A percentile compares a stretch with the other conserved stretches of the same genome.
phyloP scores from a whole-genome alignment of 2,888 invertebrate species.

The Pyrrhosoma nymphula region DNA sequence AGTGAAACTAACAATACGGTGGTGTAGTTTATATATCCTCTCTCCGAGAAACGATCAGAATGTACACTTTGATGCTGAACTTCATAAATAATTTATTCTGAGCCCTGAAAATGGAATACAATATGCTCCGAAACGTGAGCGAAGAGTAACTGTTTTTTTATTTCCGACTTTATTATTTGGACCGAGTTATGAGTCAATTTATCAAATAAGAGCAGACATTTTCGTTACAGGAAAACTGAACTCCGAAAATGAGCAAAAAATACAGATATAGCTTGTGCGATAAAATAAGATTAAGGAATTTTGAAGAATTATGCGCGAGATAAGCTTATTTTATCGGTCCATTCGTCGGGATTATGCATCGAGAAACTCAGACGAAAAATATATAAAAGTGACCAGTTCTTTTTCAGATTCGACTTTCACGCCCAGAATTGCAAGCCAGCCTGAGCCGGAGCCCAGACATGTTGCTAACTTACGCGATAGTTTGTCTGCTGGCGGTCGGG shows the following conservation, averaged over 20 bases:
- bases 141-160: no score
- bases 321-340: background rate
- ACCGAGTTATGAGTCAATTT: no score
- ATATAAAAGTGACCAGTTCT: background rate
- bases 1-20: no score
- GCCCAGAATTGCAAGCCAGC: background rate
- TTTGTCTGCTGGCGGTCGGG: background rate
- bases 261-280: background rate
- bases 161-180: no score
- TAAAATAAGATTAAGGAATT: background rate
- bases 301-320: background rate
- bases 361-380: background rate
- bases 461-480: background rate
- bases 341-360: background rate
- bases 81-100: no score
- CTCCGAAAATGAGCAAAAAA: background rate
- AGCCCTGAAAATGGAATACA: no score
- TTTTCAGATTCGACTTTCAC: background rate
- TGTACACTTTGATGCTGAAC: no score
- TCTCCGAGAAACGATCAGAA: no score
- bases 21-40: no score
- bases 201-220: background rate
- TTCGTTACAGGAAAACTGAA: background rate
- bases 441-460: background rate
- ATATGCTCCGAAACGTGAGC: no score